Evolutionary conservation across 2,888 invertebrate species (phyloP).

Genomic region (Mantis religiosa): DNA sequence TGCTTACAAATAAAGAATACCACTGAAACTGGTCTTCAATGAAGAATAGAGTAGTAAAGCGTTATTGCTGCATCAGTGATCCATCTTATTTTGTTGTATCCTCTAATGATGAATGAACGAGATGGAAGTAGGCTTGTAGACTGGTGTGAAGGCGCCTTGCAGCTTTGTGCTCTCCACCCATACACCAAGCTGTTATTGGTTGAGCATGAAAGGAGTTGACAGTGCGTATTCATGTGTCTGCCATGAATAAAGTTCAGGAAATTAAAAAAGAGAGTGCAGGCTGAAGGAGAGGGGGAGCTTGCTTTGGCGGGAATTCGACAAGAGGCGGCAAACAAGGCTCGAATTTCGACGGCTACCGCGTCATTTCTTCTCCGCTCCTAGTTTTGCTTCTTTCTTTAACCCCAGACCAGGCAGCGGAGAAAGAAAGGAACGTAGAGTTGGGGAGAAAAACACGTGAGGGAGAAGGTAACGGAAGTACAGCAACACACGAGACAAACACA

Average conservation of each 20-base stretch:
- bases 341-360: constrained; percentile 4
- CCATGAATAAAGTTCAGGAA: constrained; percentile 24
- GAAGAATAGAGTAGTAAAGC: too few relatives aligned
- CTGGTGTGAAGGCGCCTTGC: background rate
- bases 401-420: background rate
- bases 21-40: too few relatives aligned
- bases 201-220: constrained; percentile 23
- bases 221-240: constrained; percentile 19
- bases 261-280: constrained; percentile 17
- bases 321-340: constrained; percentile 2
- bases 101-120: background rate
- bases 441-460: background rate
- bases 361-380: background rate
- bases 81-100: background rate
- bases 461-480: background rate
- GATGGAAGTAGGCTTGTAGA: background rate
- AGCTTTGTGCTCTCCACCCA: background rate
- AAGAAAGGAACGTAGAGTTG: background rate
- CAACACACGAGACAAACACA: background rate
- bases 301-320: background rate
- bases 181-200: background rate
- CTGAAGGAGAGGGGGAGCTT: background rate
- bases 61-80: too few relatives aligned
- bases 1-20: too few relatives aligned
- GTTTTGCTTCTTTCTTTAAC: background rate